Base-by-base conservation (phyloP, 35 echinoderm and acorn worm species). In the Amphiura filiformis region DNA sequence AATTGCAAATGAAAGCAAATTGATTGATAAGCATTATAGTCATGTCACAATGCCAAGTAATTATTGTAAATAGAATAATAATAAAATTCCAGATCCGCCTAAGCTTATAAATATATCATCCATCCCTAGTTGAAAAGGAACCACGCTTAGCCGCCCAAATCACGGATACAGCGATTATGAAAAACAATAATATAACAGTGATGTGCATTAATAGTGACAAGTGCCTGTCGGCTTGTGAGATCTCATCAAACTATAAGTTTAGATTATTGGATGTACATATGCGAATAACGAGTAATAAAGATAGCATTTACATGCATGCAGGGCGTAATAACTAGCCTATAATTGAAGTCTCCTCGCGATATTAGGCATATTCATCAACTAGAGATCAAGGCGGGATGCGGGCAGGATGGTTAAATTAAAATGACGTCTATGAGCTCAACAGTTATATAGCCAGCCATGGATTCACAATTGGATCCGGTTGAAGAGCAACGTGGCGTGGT, bases 271-370 rank as follows among this genome's bases (percentile, higher is more conserved):
- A 70, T 70, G 61, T 70, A 70, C 26, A 70, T 70, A 18, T 70
- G 61, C 61, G 61, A 70, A 70, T 70, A 70, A 70, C 61, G 7
- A n/a, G n/a, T n/a, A n/a, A n/a, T n/a, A n/a, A n/a, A n/a, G n/a
- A 70, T 70, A 23, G 61, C 26, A 70, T 70, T 70, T 70, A 70
- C 61, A 70, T 15, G 61, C 15, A 70, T 5, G 17, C 61, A 15
- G 61, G 61, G 61, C 61, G 61, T 70, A 70, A 70, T 70, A 70
- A 70, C 61, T 18, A n/a, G 9, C 28, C 28, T 23, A 3, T 70
- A 70, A 70, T 70, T 70, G 61, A 11, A 70, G 61, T 70, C 61
- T 70, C 61, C 61, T 70, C 3, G 61, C 61, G 61, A 70, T 70
- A 70, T 70, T 70, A 70, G 26, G 61, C 7, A 2, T 3, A 3